These are phyloP conservation scores for Pomacea maculata DNA, from an alignment of 1,140 invertebrate species.

Conservation along the genomic window DNA sequence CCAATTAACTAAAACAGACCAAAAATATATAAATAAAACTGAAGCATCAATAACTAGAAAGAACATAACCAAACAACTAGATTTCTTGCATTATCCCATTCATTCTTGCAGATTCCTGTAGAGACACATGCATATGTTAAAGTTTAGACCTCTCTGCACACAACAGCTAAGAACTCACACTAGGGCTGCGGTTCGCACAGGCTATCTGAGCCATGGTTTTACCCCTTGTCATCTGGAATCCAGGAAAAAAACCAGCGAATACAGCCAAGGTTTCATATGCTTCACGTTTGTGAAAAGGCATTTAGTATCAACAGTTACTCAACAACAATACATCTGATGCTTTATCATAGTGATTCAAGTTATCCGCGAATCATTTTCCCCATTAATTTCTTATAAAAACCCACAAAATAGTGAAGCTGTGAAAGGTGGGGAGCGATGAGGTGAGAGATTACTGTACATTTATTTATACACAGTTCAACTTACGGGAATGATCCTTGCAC, in stretches of 20 bases:
- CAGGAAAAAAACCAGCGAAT: neutral
- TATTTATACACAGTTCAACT: too few relatives aligned
- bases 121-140: too few relatives aligned
- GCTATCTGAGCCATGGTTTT: slow-evolving; percentile 49
- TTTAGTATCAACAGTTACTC: neutral
- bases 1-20: neutral
- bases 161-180: neutral
- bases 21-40: neutral
- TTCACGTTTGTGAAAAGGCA: neutral
- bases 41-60: neutral
- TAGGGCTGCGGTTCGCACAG: slow-evolving; percentile 9
- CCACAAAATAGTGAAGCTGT: too few relatives aligned
- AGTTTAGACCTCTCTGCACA: too few relatives aligned
- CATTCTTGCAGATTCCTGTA: neutral
- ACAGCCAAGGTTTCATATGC: neutral
- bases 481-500: slow-evolving; percentile 29
- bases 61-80: neutral
- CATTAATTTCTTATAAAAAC: too few relatives aligned
- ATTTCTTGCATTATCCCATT: neutral
- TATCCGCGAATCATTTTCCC: too few relatives aligned
- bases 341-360: too few relatives aligned
- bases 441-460: too few relatives aligned
- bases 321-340: too few relatives aligned
- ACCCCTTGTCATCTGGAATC: slow-evolving; percentile 45
- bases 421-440: too few relatives aligned